Base-by-base conservation (phyloP, 2,888 invertebrate genomes). In the Mythimna loreyi region DNA sequence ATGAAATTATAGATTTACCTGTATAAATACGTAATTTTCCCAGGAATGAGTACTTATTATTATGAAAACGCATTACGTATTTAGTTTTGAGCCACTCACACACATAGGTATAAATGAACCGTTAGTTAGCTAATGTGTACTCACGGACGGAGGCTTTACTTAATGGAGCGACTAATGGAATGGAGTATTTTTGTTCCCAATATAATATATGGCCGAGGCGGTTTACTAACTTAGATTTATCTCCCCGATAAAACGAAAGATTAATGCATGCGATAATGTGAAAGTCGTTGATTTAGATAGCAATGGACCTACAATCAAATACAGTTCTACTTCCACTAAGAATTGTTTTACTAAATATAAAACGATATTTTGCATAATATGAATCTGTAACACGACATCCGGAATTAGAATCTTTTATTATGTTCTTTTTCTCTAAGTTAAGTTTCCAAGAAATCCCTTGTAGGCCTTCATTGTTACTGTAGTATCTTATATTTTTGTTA, bases 371-470 rank as follows among this genome's bases (percentile, higher is more conserved):
- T n/a, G 11, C 25, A n/a, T 25, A 25, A 16, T 45, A 8, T 71
- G 2, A 62, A 23, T 28, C 72, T 66, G 66, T 78, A 57, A 33
- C 13, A 40, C 40, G 36, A 13, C 4, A 36, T 36, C 13, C 36
- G 13, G 36, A 36, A 66, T 78, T 62, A 60, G 70, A 66, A 69
- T 50, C 36, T 45, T 50, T 40, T 60, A 61, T 72, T 59, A 58
- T 25, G 67, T 55, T 72, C 72, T 78, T 64, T 25, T 67, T 76
- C 65, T 67, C 74, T 16, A 6, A 80, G 75, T 83, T 82, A 77
- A 83, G 78, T 79, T 85, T 86, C 81, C 80, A 85, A 86, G 84
- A 83, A 84, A 81, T 83, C 59, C 11, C 13, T 40, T 9, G 33
- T 23, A 11, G 28, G 40, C 23, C 68, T n/a, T 43, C 52, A 72